Base-by-base conservation (phyloP, 2,797 vertebrate genomes). In the Protosalanx chinensis region DNA sequence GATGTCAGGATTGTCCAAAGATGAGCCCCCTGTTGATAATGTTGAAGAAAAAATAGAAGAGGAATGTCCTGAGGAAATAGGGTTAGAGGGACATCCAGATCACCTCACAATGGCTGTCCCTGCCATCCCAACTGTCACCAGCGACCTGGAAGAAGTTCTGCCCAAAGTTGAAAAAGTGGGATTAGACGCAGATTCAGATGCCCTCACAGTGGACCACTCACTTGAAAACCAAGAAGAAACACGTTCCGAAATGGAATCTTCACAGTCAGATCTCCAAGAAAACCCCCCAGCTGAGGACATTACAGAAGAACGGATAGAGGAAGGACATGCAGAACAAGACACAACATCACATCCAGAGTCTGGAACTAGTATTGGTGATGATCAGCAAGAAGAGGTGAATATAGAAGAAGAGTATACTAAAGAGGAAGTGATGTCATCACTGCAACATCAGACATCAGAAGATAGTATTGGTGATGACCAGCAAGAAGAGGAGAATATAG, bases 1-100 rank as follows among this genome's bases (percentile, higher is more conserved):
- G 1, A 16, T 53, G n/a, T 62, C 27, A 41, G 61, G 33, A 58
- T 20, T 8, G 64, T 41, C 76, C 1, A 4, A 59, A 3, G 41
- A 66, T 6, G 33, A 70, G 46, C 67, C 32, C 67, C 15, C 20
- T 6, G 69, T 73, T 5, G 1, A 53, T 71, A 56, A 72, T 68
- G 62, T 61, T 70, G 46, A 29, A 10, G 41, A 64, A 29, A 56
- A 30, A 12, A 20, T 16, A 61, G 64, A 56, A 56, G 58, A 67
- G 63, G 64, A 6, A 68, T 29, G 32, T 35, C 41, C 13, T n/a
- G 51, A 56, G 3, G 56, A 32, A 70, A 5, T 58, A 30, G 65
- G 41, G 56, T 67, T 33, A 23, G 53, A 57, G 18, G n/a, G 5
- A 58, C 32, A 66, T 16, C 30, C 2, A 6, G 15, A 41, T 32